phyloP scores from a whole-genome alignment of 1,140 invertebrate genomes.

The Drosophila pandora region DNA sequence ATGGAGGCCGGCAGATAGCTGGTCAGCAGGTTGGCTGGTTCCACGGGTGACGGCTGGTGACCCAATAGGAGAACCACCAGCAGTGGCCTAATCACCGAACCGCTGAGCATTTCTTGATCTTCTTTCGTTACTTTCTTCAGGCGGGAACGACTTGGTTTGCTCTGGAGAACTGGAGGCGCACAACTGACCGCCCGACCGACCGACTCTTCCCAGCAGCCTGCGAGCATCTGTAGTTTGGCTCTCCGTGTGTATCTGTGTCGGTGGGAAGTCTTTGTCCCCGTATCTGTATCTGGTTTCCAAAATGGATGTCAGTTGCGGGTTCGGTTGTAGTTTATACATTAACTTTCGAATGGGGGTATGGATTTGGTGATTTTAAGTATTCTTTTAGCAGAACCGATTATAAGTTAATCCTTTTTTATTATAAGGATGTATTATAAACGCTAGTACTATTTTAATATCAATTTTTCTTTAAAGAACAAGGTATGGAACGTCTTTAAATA shows the following conservation, averaged over 20 bases:
- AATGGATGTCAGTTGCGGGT: slow-evolving; percentile 29
- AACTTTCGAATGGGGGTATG: background rate
- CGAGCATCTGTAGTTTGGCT: slow-evolving; percentile 42
- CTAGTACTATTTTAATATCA: too few relatives aligned
- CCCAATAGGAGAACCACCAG: slow-evolving; percentile 33
- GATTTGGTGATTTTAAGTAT: too few relatives aligned
- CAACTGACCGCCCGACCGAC: slow-evolving; percentile 48
- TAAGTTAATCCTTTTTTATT: background rate
- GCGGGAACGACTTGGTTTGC: slow-evolving; percentile 64
- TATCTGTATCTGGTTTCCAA: slow-evolving; percentile 53
- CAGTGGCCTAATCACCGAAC: slow-evolving; percentile 13
- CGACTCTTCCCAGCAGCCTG: slow-evolving; percentile 45
- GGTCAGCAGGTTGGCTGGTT: slow-evolving; percentile 64
- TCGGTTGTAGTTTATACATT: slow-evolving; percentile 34
- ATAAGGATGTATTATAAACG: too few relatives aligned
- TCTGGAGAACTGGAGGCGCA: slow-evolving; percentile 52
- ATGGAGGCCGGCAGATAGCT: slow-evolving; percentile 81
- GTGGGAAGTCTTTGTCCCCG: slow-evolving; percentile 25
- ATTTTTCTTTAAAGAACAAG: too few relatives aligned
- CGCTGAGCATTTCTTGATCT: slow-evolving; percentile 55
- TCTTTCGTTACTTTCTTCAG: slow-evolving; percentile 24
- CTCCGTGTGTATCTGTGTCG: slow-evolving; percentile 10
- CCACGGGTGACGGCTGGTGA: slow-evolving; percentile 29
- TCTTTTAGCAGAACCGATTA: background rate
- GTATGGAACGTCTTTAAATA: too few relatives aligned